These are phyloP conservation scores for Brevimyrus niger DNA, from an alignment of 2,113 vertebrate genomes.

Conservation along the genomic window DNA sequence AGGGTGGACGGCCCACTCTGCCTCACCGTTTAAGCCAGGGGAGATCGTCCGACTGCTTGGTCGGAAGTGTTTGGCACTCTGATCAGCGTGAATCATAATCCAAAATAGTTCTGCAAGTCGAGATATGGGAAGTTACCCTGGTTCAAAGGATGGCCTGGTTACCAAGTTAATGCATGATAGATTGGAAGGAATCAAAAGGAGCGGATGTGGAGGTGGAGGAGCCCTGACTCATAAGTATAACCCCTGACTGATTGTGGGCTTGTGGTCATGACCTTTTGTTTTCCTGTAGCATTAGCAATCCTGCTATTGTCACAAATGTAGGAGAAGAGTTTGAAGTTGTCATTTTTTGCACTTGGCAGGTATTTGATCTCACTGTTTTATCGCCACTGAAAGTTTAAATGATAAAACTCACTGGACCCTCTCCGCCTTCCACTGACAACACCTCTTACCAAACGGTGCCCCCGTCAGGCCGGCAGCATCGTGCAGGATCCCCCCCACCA, in stretches of 20 bases:
- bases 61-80: neutral
- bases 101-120: neutral
- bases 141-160: neutral
- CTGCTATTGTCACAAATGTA: neutral
- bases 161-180: neutral
- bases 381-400: neutral
- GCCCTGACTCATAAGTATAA: neutral
- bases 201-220: neutral
- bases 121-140: neutral
- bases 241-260: neutral
- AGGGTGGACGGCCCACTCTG: neutral
- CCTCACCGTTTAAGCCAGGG: neutral
- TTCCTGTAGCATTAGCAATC: neutral
- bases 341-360: neutral
- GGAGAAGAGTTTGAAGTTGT: neutral
- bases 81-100: neutral
- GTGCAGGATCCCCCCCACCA: neutral
- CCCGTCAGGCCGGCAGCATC: neutral
- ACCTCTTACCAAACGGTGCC: neutral
- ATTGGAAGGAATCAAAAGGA: neutral
- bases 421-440: neutral
- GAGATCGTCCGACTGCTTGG: neutral
- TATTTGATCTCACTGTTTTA: neutral
- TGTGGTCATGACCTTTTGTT: neutral
- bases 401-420: neutral